Base-by-base conservation (phyloP, 1,140 invertebrate species). In the Zaprionus inermis region DNA sequence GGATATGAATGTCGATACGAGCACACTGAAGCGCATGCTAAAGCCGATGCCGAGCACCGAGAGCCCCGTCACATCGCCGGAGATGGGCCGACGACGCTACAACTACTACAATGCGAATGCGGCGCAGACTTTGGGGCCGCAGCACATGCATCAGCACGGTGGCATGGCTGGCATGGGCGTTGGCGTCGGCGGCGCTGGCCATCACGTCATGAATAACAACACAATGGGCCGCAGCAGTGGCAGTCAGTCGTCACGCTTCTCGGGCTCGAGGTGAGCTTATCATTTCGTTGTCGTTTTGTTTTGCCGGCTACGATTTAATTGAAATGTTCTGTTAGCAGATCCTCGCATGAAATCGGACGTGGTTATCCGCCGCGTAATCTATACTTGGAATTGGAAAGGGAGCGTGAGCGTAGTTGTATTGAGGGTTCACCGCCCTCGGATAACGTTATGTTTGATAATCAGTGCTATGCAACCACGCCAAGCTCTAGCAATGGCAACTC, bases 401-500 rank as follows among this genome's bases (percentile, higher is more conserved):
- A 95, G 93, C 70, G 82, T 1, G 72, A 74, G 36, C 94, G 94
- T 64, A 94, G 93, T 91, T 94, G 94, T 92, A 94, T 94, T 91
- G 97, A 97, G 89, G 94, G 96, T 72, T 97, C 97, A 7, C 97
- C 97, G 65, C 96, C 97, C 3, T 98, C 97, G 54, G 97, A 98
- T 92, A 97, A 97, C 92, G 96, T 97, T 28, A 96, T 98, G 92
- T 98, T 98, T 92, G 97, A 98, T 94, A 97, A 98, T 93, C 97
- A 97, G 89, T 98, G 97, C 93, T 98, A 98, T 93, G 97, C 97
- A 14, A 98, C 97, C 12, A 98, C 97, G 34, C 97, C 97, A 16
- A 97, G 97, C 79, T 98, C 97, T 24, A 97, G 96, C 83, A 97
- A 97, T 81, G 97, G 97, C 38, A 97, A 97, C 93, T 97, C 96